phyloP scores from a whole-genome alignment of 2,113 vertebrate genomes.

The Anarhynchus alexandrinus region DNA sequence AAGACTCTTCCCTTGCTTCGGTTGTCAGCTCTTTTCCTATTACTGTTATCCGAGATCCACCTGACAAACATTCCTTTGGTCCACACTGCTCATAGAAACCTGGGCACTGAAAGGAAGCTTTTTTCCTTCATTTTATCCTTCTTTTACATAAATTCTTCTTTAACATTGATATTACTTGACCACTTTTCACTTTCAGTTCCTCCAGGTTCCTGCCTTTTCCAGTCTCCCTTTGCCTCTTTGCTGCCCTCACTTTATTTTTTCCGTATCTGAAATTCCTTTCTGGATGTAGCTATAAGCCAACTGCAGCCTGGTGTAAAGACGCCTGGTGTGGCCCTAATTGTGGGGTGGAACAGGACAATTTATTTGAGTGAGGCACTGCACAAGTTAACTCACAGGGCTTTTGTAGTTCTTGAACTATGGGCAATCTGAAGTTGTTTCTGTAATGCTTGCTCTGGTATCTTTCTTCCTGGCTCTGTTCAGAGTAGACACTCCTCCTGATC shows the following conservation, averaged over 20 bases:
- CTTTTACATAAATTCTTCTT: neutral
- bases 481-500: neutral
- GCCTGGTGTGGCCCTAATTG: neutral
- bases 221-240: neutral
- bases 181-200: neutral
- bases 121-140: neutral
- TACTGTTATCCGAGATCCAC: neutral
- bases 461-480: neutral
- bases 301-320: neutral
- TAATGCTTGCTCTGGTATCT: neutral
- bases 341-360: neutral
- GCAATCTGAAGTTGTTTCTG: neutral
- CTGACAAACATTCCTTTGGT: neutral
- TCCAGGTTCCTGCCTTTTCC: neutral
- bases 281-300: neutral
- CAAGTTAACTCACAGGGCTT: neutral
- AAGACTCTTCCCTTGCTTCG: neutral
- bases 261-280: neutral
- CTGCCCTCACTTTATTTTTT: neutral
- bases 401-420: neutral
- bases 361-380: neutral
- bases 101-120: neutral
- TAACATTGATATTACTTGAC: neutral
- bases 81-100: neutral
- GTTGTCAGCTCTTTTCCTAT: neutral